phyloP scores from a whole-genome alignment of 2,888 invertebrate species.

The Apamea sordens region DNA sequence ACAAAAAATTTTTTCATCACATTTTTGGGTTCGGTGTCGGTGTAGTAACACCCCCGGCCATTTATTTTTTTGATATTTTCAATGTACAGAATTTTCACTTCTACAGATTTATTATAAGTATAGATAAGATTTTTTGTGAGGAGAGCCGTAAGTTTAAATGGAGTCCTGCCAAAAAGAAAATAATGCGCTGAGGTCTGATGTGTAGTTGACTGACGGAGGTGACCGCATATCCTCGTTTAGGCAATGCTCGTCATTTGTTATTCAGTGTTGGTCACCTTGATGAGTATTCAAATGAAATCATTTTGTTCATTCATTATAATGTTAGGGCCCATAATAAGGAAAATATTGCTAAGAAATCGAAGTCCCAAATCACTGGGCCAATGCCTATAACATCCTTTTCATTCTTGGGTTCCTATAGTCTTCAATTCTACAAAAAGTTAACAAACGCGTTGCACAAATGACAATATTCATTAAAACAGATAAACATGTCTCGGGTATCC shows the following conservation, averaged over 20 bases:
- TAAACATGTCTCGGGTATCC: slow-evolving; percentile 29
- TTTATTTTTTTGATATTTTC: too few species aligned
- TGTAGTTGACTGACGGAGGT: slow-evolving; percentile 21
- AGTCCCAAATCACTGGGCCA: neutral
- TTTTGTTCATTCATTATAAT: slow-evolving; percentile 17
- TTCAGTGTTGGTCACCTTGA: slow-evolving; percentile 44
- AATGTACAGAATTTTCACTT: too few species aligned
- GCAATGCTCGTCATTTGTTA: slow-evolving; percentile 15
- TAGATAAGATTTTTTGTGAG: neutral
- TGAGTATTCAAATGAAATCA: slow-evolving; percentile 42
- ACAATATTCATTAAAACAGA: slow-evolving; percentile 8
- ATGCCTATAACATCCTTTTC: neutral
- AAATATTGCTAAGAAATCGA: neutral
- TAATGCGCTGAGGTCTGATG: slow-evolving; percentile 1
- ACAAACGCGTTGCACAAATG: slow-evolving; percentile 25
- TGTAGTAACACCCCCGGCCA: too few species aligned
- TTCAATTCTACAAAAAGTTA: slow-evolving; percentile 25
- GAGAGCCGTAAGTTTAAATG: neutral
- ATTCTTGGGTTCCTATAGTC: neutral
- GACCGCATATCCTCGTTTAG: slow-evolving; percentile 51
- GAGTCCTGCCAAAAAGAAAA: neutral
- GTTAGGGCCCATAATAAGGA: neutral
- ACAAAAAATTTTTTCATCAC: too few species aligned
- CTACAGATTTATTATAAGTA: too few species aligned
- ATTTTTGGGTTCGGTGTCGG: too few species aligned